A percentile compares a stretch with the other conserved stretches of the same genome.
Conservation (phyloP, 2,797 vertebrate species). For the Poecilia velifera region DNA sequence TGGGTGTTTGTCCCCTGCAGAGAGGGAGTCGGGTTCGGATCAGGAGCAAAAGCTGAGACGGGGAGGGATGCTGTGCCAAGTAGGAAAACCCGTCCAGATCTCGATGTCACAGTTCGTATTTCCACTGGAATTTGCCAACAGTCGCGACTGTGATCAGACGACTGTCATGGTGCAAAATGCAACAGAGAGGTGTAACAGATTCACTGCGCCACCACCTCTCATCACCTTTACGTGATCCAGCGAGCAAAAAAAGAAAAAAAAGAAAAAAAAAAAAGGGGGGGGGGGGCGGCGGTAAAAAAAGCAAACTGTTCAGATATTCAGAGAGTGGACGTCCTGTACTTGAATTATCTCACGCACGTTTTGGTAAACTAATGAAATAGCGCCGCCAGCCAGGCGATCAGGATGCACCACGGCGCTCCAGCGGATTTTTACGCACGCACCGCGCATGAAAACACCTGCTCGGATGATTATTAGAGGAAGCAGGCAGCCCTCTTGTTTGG, state of each 20-base stretch:
- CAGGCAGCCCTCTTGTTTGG: slow-evolving; percentile 72
- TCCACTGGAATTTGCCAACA: slow-evolving; percentile 49
- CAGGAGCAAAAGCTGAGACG: slow-evolving; percentile 55
- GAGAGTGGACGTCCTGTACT: slow-evolving; percentile 43
- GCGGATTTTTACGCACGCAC: slow-evolving; percentile 76
- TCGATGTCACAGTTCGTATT: slow-evolving; percentile 65
- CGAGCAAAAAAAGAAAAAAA: slow-evolving; percentile 18
- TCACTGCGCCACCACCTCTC: slow-evolving; percentile 44
- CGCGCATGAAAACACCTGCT: slow-evolving; percentile 79
- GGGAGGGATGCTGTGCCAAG: slow-evolving; percentile 63
- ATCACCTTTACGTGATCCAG: slow-evolving; percentile 38
- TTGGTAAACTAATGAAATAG: slow-evolving; percentile 82
- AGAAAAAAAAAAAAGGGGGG: no score
- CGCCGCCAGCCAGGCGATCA: slow-evolving; percentile 78
- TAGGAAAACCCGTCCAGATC: slow-evolving; percentile 50
- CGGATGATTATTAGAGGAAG: slow-evolving; percentile 76
- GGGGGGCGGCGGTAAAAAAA: no score
- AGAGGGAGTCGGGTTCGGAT: slow-evolving; percentile 64
- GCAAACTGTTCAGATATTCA: slow-evolving; percentile 31
- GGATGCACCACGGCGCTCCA: slow-evolving; percentile 66
- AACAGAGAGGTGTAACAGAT: slow-evolving; percentile 36
- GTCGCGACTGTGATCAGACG: slow-evolving; percentile 55
- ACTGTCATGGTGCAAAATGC: slow-evolving; percentile 52
- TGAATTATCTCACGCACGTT: slow-evolving; percentile 74
- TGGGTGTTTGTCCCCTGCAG: slow-evolving; percentile 53